These are phyloP conservation scores for Indri indri DNA, from an alignment of 2,113 vertebrate genomes.

Conservation along the genomic window DNA sequence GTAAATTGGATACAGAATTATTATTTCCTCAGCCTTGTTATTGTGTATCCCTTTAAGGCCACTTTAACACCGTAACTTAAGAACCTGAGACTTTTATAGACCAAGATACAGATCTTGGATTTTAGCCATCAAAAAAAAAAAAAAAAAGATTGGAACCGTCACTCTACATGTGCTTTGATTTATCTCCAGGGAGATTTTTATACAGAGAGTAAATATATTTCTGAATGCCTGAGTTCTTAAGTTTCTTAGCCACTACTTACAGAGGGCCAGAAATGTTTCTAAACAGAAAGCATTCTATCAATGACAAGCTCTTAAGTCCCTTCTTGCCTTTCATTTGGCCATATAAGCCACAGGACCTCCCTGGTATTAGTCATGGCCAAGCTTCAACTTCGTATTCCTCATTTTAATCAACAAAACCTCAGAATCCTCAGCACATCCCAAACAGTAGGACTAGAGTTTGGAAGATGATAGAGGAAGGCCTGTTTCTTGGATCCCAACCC, in stretches of 20 bases:
- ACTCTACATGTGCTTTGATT: background rate
- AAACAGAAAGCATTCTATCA: background rate
- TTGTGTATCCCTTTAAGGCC: background rate
- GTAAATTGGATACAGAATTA: background rate
- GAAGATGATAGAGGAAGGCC: background rate
- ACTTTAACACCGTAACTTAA: constrained; percentile 34
- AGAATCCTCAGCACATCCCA: background rate
- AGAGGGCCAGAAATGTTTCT: background rate
- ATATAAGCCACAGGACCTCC: background rate
- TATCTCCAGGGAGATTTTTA: constrained; percentile 19
- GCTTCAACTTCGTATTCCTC: background rate
- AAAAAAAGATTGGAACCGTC: background rate
- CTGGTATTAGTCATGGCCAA: background rate
- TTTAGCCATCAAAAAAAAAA: background rate
- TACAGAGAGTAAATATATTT: background rate
- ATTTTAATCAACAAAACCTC: background rate
- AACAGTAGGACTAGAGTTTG: background rate
- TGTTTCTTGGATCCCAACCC: background rate
- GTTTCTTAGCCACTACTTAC: background rate
- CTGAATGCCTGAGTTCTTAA: background rate
- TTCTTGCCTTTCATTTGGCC: background rate
- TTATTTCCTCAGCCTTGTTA: background rate
- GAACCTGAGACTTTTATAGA: constrained; percentile 31
- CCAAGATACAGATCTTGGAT: background rate
- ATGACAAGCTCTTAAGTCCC: background rate